phyloP scores from a whole-genome alignment of 1,140 invertebrate species.

The Rhagoletis zephyria region DNA sequence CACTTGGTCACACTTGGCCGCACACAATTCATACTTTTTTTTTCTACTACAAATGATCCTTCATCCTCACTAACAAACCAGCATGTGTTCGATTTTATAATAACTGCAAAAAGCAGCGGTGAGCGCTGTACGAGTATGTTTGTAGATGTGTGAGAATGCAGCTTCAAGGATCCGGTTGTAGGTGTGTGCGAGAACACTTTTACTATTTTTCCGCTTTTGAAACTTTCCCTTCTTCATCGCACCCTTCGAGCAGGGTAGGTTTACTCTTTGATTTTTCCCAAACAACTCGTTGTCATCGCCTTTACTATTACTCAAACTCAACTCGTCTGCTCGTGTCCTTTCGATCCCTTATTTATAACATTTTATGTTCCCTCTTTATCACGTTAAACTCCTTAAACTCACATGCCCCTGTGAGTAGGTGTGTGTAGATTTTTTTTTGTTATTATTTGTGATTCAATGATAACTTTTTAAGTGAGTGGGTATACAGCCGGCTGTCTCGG shows the following conservation, averaged over 20 bases:
- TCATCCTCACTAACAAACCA: not conserved
- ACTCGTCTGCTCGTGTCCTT: not conserved
- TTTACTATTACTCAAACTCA: not conserved
- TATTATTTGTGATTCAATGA: not conserved
- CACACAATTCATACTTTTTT: slow-evolving; percentile 31
- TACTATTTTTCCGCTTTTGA: no score
- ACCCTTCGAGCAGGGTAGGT: not conserved
- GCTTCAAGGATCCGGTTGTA: not conserved
- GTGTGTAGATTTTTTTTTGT: not conserved
- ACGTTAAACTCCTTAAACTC: not conserved
- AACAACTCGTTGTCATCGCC: slow-evolving; percentile 1
- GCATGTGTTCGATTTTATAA: slow-evolving; percentile 19
- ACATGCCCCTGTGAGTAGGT: not conserved
- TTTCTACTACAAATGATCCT: not conserved
- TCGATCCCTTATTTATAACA: not conserved
- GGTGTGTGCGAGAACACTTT: no score
- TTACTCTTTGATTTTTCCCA: not conserved
- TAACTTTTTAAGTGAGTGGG: slow-evolving; percentile 2
- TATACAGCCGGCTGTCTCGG: not conserved
- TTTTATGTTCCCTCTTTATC: not conserved
- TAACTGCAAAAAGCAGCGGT: slow-evolving; percentile 17
- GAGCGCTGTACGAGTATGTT: not conserved
- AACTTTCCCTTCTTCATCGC: no score
- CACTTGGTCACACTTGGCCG: slow-evolving; percentile 35
- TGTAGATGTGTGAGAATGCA: not conserved